These are phyloP conservation scores for Sebastes trivittatus DNA, from an alignment of 2,797 vertebrate species.

Conservation along the genomic window DNA sequence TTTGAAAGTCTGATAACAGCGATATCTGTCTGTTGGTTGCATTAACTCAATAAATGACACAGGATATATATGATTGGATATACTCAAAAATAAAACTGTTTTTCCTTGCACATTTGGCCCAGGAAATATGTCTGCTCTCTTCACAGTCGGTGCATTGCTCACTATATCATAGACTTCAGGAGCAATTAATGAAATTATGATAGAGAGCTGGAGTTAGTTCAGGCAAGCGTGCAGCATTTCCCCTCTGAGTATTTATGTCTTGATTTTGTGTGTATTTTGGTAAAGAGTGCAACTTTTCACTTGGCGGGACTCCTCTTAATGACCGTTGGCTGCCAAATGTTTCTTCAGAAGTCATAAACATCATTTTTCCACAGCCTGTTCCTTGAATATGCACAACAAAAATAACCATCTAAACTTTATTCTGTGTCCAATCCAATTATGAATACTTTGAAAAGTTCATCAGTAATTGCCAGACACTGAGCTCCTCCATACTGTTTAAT, in stretches of 20 bases:
- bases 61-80: constrained; percentile 26
- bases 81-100: constrained; percentile 40
- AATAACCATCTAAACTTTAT: constrained; percentile 76
- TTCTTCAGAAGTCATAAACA: constrained; percentile 80
- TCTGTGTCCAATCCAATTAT: constrained; percentile 82
- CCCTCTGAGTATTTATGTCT: constrained; percentile 75
- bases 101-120: constrained; percentile 61
- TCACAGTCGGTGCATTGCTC: constrained; percentile 64
- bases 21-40: constrained; percentile 20
- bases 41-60: constrained; percentile 42
- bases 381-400: constrained; percentile 75
- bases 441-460: constrained; percentile 72
- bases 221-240: constrained; percentile 71
- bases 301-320: constrained; percentile 79
- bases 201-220: constrained; percentile 75
- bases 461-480: constrained; percentile 50
- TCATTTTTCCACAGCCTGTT: constrained; percentile 76
- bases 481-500: too few species aligned
- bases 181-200: constrained; percentile 80
- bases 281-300: constrained; percentile 80
- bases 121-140: constrained; percentile 57
- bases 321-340: constrained; percentile 81
- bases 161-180: constrained; percentile 74
- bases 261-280: constrained; percentile 73
- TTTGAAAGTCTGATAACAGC: neutral